Base-by-base conservation (phyloP, 2,113 vertebrate species). In the Thomomys bottae region DNA sequence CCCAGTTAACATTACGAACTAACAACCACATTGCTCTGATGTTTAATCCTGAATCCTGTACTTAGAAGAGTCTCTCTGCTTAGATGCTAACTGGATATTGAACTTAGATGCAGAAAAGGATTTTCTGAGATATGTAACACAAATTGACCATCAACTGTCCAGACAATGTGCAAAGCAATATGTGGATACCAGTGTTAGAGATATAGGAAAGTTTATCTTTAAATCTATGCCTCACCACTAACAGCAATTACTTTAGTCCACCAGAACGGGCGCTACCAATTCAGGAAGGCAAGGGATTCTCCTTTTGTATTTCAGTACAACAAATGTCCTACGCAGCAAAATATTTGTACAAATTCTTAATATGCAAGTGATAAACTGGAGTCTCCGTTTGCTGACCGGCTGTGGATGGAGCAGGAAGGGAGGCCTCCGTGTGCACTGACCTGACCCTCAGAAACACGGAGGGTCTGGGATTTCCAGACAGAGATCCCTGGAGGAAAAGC, bases 291-390 rank as follows among this genome's bases (percentile, higher is more conserved):
- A 23, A 54, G 30, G 8, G 57, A 10, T 8, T 68, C 42, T 9
- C 8, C 8, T 45, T 15, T 18, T 40, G 26, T 17, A 54, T 54
- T 54, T 54, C 17, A 17, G 49, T 54, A 15, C 49, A 54, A 54
- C 49, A 54, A 54, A 54, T 54, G 14, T 54, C 17, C 66, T 36
- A n/a, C 14, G 0, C 4, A 2, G 49, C 21, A 3, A 54, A 24
- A 2, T 6, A 21, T 0, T 0, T 21, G 4, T 10, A 14, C 1
- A 7, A n/a, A 24, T 30, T 80, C 24, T 2, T 45, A 5, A 34
- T 1, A 1, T 4, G 18, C 6, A 68, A 23, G 34, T 18, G 38
- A 10, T 36, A 5, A 54, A 18, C 30, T 21, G 23, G 49, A 54
- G 49, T 54, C 49, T 54, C 18, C 14, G 14, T 54, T 54, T 54